phyloP scores from a whole-genome alignment of 1,140 invertebrate species.

The Hyposmocoma kahamanoa region DNA sequence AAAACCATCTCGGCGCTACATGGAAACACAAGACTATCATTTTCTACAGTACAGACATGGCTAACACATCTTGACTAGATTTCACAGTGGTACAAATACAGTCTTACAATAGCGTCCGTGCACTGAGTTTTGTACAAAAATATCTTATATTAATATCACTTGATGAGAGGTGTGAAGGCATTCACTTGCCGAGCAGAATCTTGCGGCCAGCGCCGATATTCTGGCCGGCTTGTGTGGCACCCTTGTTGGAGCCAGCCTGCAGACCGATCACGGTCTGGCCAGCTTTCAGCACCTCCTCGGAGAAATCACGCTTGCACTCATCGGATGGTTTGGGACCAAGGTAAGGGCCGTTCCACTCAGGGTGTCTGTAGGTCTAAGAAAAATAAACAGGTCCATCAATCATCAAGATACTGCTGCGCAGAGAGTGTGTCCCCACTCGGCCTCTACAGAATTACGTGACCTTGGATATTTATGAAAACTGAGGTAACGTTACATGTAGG shows the following conservation, averaged over 20 bases:
- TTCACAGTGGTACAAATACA: conserved; percentile 35
- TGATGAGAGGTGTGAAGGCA: conserved; percentile 21
- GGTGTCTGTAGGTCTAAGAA: conserved; percentile 88
- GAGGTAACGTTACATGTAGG: conserved; percentile 58
- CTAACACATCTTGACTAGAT: conserved; percentile 37
- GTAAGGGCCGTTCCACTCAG: conserved; percentile 91
- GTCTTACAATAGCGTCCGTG: conserved; percentile 51
- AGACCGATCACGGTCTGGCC: conserved; percentile 94
- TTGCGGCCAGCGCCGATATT: conserved; percentile 94
- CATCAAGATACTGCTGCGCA: conserved; percentile 16
- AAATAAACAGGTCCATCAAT: no score
- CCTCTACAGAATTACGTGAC: conserved; percentile 23
- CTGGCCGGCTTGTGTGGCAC: conserved; percentile 93
- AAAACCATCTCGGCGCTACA: conserved; percentile 51
- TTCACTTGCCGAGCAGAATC: conserved; percentile 90
- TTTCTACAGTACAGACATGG: conserved; percentile 3
- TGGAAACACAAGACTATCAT: conserved; percentile 16
- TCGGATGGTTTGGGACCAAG: conserved; percentile 93
- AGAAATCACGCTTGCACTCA: conserved; percentile 93
- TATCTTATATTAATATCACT: conserved; percentile 69
- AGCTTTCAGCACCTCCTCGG: conserved; percentile 91
- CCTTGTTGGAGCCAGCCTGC: conserved; percentile 97
- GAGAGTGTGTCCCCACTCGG: conserved; percentile 16
- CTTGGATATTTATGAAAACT: conserved; percentile 65
- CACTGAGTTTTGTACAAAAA: conserved; percentile 52